Conservation (phyloP, 2,113 vertebrate genomes). For the Plectropomus leopardus region DNA sequence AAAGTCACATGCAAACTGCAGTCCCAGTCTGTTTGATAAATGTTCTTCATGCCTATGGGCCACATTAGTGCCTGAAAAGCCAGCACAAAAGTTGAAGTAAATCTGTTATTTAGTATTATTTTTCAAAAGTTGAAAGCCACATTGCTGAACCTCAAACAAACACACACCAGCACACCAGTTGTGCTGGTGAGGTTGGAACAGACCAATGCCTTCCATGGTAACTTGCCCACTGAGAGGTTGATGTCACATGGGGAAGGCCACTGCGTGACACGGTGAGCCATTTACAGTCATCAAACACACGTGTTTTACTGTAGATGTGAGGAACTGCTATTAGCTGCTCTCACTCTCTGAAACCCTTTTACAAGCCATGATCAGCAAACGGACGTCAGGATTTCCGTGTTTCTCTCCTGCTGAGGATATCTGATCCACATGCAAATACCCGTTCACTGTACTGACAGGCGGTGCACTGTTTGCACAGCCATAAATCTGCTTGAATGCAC, state of each 20-base stretch:
- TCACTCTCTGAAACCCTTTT: not conserved
- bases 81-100: not conserved
- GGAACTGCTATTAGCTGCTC: not conserved
- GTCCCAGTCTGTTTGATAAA: not conserved
- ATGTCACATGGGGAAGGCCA: constrained; percentile 33
- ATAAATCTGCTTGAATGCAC: constrained; percentile 8
- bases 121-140: not conserved
- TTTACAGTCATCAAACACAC: constrained; percentile 12
- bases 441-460: constrained; percentile 34
- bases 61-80: not conserved
- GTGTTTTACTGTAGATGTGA: not conserved
- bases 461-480: constrained; percentile 19
- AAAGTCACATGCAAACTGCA: not conserved
- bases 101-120: not conserved
- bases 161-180: not conserved
- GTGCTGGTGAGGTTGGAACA: constrained; percentile 27
- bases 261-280: constrained; percentile 20
- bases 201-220: constrained; percentile 36
- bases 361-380: not conserved
- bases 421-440: constrained; percentile 7
- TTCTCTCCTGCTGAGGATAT: constrained; percentile 1
- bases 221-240: constrained; percentile 19
- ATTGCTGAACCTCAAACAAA: constrained; percentile 8
- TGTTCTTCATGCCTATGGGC: not conserved
- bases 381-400: not conserved